Percentiles rank a stretch among this genome's conserved stretches.
Evolutionary conservation across 2,113 vertebrate species (phyloP).

Genomic region (Glareola pratincola): DNA sequence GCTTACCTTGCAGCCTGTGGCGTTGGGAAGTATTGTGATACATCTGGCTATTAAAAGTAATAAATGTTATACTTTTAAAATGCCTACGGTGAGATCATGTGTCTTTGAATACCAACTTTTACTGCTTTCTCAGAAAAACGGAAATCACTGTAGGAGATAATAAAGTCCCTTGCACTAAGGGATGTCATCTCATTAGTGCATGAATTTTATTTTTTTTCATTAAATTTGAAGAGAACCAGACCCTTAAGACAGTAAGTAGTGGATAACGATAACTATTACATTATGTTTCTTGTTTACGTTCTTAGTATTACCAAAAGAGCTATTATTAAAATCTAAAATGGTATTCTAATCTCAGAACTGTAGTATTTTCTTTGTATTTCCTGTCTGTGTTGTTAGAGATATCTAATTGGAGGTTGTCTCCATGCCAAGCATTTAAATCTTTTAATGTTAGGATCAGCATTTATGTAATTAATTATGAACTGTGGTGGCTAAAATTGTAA

Average conservation of each 20-base stretch:
- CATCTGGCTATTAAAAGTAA: not conserved
- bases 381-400: not conserved
- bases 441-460: not conserved
- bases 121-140: not conserved
- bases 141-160: not conserved
- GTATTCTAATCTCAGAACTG: constrained; percentile 24
- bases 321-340: not conserved
- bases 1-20: not conserved
- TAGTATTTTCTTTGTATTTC: not conserved
- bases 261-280: not conserved
- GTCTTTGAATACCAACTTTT: not conserved
- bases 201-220: not conserved
- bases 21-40: fast-evolving
- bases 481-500: not conserved
- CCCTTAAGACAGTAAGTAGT: not conserved
- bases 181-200: not conserved
- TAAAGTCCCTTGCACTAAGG: not conserved
- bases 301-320: not conserved
- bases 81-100: not conserved
- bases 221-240: constrained; percentile 45
- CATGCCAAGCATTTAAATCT: not conserved
- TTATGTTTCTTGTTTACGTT: constrained; percentile 11
- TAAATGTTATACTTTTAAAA: not conserved
- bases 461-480: not conserved
- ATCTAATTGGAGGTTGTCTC: not conserved